Conservation (phyloP, 2,113 vertebrate genomes). For the Equus przewalskii region DNA sequence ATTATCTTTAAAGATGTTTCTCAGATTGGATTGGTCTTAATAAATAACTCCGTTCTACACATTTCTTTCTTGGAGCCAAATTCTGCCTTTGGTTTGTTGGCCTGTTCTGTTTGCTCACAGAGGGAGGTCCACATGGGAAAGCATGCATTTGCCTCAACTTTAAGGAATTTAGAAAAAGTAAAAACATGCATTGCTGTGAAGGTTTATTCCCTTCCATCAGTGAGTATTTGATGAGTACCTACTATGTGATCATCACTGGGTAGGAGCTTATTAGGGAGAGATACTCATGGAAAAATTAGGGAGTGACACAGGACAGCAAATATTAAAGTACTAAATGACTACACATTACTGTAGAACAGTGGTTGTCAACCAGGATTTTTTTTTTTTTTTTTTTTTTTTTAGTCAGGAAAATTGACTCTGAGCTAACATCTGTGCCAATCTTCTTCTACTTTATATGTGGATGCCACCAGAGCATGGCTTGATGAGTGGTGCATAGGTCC, state of each 20-base stretch:
- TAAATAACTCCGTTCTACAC: slow-evolving; percentile 74
- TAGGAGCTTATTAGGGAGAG: neutral
- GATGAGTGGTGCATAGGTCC: no score
- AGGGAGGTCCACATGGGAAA: slow-evolving; percentile 74
- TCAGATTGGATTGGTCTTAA: slow-evolving; percentile 78
- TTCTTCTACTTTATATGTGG: no score
- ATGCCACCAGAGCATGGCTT: no score
- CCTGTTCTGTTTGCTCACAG: slow-evolving; percentile 55
- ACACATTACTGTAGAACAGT: neutral
- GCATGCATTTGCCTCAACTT: slow-evolving; percentile 31
- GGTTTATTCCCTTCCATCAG: neutral
- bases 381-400: neutral
- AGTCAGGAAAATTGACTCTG: no score
- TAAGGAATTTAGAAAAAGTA: slow-evolving; percentile 70
- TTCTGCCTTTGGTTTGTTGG: slow-evolving; percentile 65
- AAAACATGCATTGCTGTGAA: neutral
- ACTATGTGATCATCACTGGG: neutral
- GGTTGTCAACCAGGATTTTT: neutral
- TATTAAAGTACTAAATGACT: neutral
- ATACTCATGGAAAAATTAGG: neutral
- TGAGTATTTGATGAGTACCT: neutral
- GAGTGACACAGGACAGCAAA: neutral
- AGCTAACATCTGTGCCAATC: no score
- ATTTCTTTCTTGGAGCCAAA: slow-evolving; percentile 62
- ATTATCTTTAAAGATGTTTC: slow-evolving; percentile 82